Conservation (phyloP, 2,888 invertebrate species). For the Macrosiphum euphorbiae region DNA sequence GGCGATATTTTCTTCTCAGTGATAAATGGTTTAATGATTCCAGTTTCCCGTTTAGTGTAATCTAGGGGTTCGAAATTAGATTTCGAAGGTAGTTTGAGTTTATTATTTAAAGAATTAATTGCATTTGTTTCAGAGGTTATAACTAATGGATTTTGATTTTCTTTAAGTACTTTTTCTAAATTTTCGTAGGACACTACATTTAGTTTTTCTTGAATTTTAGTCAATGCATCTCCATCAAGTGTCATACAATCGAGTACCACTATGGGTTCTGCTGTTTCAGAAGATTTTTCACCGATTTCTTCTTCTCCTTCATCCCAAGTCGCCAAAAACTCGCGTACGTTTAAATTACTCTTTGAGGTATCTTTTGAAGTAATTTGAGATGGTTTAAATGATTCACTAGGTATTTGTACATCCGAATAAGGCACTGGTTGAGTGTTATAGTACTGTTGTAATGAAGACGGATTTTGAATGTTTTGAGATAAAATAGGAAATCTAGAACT, state of each 20-base stretch:
- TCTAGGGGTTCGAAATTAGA: slow-evolving; percentile 57
- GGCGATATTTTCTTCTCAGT: slow-evolving; percentile 36
- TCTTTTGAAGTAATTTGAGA: neutral
- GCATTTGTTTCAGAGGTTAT: slow-evolving; percentile 34
- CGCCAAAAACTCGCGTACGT: slow-evolving; percentile 66
- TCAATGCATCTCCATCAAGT: slow-evolving; percentile 65
- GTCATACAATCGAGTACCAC: slow-evolving; percentile 66
- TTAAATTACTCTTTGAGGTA: slow-evolving; percentile 60
- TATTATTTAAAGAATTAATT: slow-evolving; percentile 14
- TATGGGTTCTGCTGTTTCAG: slow-evolving; percentile 59
- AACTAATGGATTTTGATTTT: slow-evolving; percentile 56
- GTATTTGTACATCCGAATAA: slow-evolving; percentile 34
- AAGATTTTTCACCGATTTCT: slow-evolving; percentile 52
- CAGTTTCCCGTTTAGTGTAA: slow-evolving; percentile 61
- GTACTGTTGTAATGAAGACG: slow-evolving; percentile 43
- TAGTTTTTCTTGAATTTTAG: slow-evolving; percentile 66
- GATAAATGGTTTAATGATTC: slow-evolving; percentile 57
- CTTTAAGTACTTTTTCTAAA: slow-evolving; percentile 61
- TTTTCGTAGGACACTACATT: slow-evolving; percentile 57
- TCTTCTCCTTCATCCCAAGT: slow-evolving; percentile 66
- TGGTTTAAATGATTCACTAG: slow-evolving; percentile 37
- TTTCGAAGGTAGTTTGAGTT: slow-evolving; percentile 17
- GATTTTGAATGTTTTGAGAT: slow-evolving; percentile 44
- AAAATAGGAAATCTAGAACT: neutral
- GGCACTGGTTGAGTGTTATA: slow-evolving; percentile 36